These are phyloP conservation scores for Leptura quadrifasciata DNA, from an alignment of 2,888 invertebrate genomes.

Conservation along the genomic window DNA sequence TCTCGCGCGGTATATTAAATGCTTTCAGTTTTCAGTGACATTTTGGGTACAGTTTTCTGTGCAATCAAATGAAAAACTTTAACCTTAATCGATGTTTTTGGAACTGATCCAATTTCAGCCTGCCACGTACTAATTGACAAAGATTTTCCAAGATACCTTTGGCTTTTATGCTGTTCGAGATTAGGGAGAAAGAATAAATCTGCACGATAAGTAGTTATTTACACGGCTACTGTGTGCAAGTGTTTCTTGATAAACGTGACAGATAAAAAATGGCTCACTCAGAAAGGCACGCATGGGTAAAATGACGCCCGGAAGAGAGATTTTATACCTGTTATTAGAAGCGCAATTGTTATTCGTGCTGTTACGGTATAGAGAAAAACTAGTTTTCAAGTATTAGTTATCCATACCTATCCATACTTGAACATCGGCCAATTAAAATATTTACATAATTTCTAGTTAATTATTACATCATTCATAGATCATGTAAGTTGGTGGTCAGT, in stretches of 20 bases:
- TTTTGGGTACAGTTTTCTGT: too few species aligned
- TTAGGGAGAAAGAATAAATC: background rate
- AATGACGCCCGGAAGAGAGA: slow-evolving; percentile 36
- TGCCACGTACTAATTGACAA: background rate
- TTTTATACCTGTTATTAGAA: slow-evolving; percentile 30
- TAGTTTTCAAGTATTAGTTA: slow-evolving; percentile 13
- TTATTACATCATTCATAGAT: slow-evolving; percentile 33
- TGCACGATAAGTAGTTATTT: slow-evolving; percentile 5
- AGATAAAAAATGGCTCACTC: slow-evolving; percentile 14
- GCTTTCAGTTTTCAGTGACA: too few species aligned
- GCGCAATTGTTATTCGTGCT: slow-evolving; percentile 15
- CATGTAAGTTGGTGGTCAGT: slow-evolving; percentile 13
- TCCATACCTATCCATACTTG: background rate
- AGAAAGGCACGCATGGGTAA: slow-evolving; percentile 31
- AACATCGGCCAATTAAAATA: slow-evolving; percentile 34
- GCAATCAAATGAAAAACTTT: too few species aligned
- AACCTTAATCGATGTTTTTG: background rate
- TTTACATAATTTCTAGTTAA: slow-evolving; percentile 41
- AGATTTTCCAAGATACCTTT: background rate
- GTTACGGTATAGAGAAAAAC: slow-evolving; percentile 8
- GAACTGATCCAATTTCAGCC: background rate
- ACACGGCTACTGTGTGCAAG: background rate
- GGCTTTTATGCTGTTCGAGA: slow-evolving; percentile 2
- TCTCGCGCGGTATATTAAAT: too few species aligned
- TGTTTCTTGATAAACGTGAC: background rate